phyloP scores from a whole-genome alignment of 2,888 invertebrate genomes.

The Pristionchus japonicus region DNA sequence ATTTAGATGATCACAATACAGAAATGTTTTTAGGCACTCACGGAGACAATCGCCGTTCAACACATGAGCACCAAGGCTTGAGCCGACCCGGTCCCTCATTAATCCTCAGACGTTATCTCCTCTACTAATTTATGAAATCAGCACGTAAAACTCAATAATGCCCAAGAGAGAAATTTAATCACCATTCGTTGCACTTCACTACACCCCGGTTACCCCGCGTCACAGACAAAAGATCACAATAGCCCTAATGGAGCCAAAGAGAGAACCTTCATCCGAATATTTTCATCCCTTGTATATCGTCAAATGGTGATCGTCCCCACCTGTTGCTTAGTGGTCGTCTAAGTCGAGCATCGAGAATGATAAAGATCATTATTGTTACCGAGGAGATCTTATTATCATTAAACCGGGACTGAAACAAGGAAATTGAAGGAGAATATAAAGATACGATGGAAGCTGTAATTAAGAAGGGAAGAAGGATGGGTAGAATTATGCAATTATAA shows the following conservation, averaged over 20 bases:
- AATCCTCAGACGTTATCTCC: background rate
- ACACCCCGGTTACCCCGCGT: background rate
- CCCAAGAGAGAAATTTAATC: background rate
- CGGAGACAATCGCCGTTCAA: conserved; percentile 40
- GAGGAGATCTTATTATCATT: background rate
- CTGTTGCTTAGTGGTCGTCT: background rate
- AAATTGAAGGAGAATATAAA: background rate
- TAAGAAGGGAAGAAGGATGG: background rate
- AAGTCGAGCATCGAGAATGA: background rate
- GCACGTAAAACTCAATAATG: background rate
- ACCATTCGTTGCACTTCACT: background rate
- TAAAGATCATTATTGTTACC: conserved; percentile 13
- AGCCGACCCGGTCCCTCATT: background rate
- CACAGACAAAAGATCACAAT: conserved; percentile 6
- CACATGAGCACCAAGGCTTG: background rate
- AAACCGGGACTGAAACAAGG: background rate
- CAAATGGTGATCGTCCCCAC: background rate
- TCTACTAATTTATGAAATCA: background rate
- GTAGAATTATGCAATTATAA: conserved; percentile 32
- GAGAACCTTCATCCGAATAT: background rate
- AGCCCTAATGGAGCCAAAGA: background rate
- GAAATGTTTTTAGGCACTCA: background rate
- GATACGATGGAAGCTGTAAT: background rate
- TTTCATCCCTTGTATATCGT: background rate
- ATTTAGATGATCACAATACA: no score